Evolutionary conservation across 2,888 invertebrate species (phyloP).

Genomic region (Lasioglossum calceatum): DNA sequence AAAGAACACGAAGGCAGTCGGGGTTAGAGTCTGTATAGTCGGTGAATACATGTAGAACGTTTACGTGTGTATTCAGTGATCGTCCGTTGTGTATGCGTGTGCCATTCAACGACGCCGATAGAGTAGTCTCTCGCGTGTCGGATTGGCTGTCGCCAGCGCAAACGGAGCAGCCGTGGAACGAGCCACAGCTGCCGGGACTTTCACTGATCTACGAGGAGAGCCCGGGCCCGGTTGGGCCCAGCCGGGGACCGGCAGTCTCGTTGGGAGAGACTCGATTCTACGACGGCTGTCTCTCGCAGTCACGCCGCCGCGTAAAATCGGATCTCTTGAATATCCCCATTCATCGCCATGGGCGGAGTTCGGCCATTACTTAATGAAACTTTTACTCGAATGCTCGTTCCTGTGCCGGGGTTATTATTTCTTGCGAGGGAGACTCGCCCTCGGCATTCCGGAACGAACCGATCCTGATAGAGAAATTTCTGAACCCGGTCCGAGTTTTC

Average conservation of each 20-base stretch:
- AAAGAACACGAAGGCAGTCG: conserved; percentile 37
- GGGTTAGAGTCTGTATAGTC: neutral
- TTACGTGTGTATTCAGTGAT: neutral
- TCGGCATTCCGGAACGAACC: neutral
- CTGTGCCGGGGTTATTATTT: conserved; percentile 1
- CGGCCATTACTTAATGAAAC: conserved; percentile 27
- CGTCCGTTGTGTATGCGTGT: conserved; percentile 2
- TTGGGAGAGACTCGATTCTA: conserved; percentile 31
- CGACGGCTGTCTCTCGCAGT: conserved; percentile 20
- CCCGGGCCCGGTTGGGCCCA: neutral
- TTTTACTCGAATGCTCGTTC: neutral
- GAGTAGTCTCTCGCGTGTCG: conserved; percentile 66
- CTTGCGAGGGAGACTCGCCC: neutral
- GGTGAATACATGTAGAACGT: conserved; percentile 48
- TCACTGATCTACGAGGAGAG: conserved; percentile 79
- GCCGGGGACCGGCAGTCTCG: neutral
- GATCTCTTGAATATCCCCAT: conserved; percentile 56
- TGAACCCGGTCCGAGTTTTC: neutral
- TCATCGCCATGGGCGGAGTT: conserved; percentile 62
- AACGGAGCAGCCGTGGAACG: conserved; percentile 39
- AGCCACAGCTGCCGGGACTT: conserved; percentile 66
- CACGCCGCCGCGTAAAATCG: conserved; percentile 42
- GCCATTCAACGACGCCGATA: conserved; percentile 60
- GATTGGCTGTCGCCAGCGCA: conserved; percentile 62
- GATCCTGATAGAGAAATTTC: neutral